Evolutionary conservation across 2,797 vertebrate species (phyloP), one percentile per base, ranked within the genome.

Genomic region (Darevskia nairensis): DNA sequence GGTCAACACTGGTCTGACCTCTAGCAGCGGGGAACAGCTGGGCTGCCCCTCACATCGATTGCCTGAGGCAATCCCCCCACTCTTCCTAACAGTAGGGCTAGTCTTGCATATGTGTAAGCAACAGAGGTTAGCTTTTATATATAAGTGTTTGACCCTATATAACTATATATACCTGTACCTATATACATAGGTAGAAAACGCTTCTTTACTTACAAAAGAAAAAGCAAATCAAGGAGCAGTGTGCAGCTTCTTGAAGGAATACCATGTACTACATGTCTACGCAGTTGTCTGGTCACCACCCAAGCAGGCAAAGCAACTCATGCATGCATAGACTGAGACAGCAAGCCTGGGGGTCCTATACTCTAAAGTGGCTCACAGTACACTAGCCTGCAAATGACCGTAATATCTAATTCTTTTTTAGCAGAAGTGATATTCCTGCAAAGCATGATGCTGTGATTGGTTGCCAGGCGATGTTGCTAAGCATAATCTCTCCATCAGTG

Each of bases 381-480:
- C 23, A 77, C 21, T 66, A 84, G 79, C 25, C 46, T 55, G 8
- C 0, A 1, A 7, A 80, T 2, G 78, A 55, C 29, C 89, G 90
- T 44, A 88, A 78, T 69, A 80, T 85, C 87, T 84, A 91, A 91
- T 81, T 23, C 5, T 91, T 95, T 55, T 92, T 91, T 61, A 91
- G 71, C 35, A 50, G 32, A 75, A 88, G 1, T 44, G 35, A 32
- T 86, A 82, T 94, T 39, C 89, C 89, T 55, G 15, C 3, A 46
- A 41, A 41, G 77, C 39, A 88, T 50, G 88, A 86, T 0, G 2
- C 25, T 85, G 59, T 4, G 61, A 86, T 55, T 88, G 15, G 61
- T 85, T 95, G 91, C 85, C 92, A 92, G 59, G 76, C 79, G n/a
- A 79, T 88, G 61, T 91, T 89, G 84, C 92, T 90, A 90, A 72